Evolutionary conservation across 2,888 invertebrate species (phyloP).

Genomic region (Chrysotoxum bicinctum): DNA sequence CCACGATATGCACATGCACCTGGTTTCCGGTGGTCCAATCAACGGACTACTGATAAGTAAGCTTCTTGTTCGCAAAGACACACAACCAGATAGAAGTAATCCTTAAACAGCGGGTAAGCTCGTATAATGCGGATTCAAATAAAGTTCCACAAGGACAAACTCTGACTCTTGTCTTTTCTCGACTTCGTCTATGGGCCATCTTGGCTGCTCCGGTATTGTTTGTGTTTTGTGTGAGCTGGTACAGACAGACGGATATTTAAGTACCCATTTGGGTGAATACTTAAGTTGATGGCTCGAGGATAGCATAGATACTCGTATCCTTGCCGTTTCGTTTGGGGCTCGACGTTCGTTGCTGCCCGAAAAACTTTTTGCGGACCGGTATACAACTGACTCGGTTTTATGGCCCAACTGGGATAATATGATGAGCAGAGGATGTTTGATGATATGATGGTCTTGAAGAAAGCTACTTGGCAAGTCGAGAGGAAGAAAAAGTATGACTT

Average conservation of each 20-base stretch:
- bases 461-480: not conserved
- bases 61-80: slow-evolving; percentile 27
- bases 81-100: slow-evolving; percentile 14
- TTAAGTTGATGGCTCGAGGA: slow-evolving; percentile 48
- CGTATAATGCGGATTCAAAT: slow-evolving; percentile 27
- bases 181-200: not conserved
- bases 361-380: slow-evolving; percentile 47
- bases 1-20: not conserved
- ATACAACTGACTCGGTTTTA: slow-evolving; percentile 58
- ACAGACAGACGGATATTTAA: slow-evolving; percentile 55
- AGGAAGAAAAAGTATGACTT: not conserved
- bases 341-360: not conserved
- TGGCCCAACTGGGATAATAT: slow-evolving; percentile 61
- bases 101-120: slow-evolving; percentile 32
- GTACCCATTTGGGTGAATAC: slow-evolving; percentile 65
- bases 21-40: slow-evolving; percentile 45
- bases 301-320: not conserved
- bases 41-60: slow-evolving; percentile 55
- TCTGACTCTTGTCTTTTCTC: not conserved
- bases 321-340: slow-evolving; percentile 12
- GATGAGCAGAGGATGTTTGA: slow-evolving; percentile 48
- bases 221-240: not conserved
- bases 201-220: not conserved
- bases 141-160: slow-evolving; percentile 39
- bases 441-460: slow-evolving; percentile 14